These are phyloP conservation scores for Camelus dromedarius DNA, from an alignment of 2,113 vertebrate genomes.

Conservation along the genomic window DNA sequence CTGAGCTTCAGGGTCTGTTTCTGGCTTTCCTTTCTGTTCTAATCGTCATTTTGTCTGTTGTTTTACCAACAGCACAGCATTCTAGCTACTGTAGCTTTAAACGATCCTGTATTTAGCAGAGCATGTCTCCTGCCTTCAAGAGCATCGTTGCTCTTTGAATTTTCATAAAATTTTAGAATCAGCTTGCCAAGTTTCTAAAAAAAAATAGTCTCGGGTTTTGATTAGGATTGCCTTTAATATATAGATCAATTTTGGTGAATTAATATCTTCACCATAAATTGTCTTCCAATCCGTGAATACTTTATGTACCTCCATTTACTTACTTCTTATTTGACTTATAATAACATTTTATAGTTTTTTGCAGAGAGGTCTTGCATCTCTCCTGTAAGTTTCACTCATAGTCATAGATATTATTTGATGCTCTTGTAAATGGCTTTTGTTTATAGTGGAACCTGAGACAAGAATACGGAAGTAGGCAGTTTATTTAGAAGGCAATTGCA, in stretches of 20 bases:
- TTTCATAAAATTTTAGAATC: conserved; percentile 1
- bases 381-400: neutral
- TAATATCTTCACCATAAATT: neutral
- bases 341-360: neutral
- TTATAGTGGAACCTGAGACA: neutral
- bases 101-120: neutral
- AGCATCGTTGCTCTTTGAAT: conserved; percentile 1
- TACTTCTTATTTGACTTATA: neutral
- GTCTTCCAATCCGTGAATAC: neutral
- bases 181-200: neutral
- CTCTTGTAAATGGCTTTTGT: neutral
- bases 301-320: neutral
- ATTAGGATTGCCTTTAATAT: neutral
- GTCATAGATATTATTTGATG: neutral
- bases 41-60: neutral
- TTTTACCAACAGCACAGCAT: neutral
- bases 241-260: neutral
- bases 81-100: neutral
- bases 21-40: neutral
- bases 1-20: neutral
- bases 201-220: neutral
- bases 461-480: accelerated
- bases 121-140: neutral
- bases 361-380: neutral
- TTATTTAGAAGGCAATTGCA: neutral